Conservation (phyloP, 2,888 invertebrate species). For the Melanostoma scalare region DNA sequence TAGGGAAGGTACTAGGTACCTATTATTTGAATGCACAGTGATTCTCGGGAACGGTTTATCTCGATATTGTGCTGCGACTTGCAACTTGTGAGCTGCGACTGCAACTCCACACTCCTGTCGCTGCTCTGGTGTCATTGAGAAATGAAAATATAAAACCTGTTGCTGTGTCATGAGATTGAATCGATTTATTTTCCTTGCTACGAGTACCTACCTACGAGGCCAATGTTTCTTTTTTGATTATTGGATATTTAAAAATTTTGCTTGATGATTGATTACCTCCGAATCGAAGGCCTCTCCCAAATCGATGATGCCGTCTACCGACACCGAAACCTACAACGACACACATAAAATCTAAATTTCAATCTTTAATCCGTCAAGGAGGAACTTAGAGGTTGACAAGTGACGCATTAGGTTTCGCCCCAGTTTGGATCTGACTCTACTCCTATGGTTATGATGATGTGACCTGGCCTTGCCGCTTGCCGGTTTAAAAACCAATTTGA, state of each 20-base stretch:
- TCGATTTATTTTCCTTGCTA: slow-evolving; percentile 1
- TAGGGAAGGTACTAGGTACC: no score
- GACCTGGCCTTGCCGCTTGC: slow-evolving; percentile 16
- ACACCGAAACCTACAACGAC: not conserved
- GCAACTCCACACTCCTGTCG: not conserved
- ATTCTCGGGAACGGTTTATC: slow-evolving; percentile 41
- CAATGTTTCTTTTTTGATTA: slow-evolving; percentile 7
- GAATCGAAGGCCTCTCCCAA: slow-evolving; percentile 30
- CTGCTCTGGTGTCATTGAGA: slow-evolving; percentile 32
- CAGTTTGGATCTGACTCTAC: slow-evolving; percentile 20
- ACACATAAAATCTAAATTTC: slow-evolving; percentile 27
- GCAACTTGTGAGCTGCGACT: slow-evolving; percentile 49
- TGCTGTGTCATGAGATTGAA: slow-evolving; percentile 48
- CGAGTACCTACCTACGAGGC: not conserved
- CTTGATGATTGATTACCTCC: slow-evolving; percentile 53
- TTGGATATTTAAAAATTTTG: slow-evolving; percentile 28
- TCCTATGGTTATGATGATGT: slow-evolving; percentile 10
- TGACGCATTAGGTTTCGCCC: slow-evolving; percentile 30
- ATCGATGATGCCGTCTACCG: slow-evolving; percentile 3
- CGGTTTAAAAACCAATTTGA: slow-evolving; percentile 14
- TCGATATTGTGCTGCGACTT: not conserved
- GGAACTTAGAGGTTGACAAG: slow-evolving; percentile 56
- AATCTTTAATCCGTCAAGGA: slow-evolving; percentile 34
- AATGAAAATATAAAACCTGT: slow-evolving; percentile 50
- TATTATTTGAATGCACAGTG: slow-evolving; percentile 22